Evolutionary conservation across 2,888 invertebrate species (phyloP), one percentile per base, ranked within the genome.

Genomic region (Pseudococcus jackbeardsleyi): DNA sequence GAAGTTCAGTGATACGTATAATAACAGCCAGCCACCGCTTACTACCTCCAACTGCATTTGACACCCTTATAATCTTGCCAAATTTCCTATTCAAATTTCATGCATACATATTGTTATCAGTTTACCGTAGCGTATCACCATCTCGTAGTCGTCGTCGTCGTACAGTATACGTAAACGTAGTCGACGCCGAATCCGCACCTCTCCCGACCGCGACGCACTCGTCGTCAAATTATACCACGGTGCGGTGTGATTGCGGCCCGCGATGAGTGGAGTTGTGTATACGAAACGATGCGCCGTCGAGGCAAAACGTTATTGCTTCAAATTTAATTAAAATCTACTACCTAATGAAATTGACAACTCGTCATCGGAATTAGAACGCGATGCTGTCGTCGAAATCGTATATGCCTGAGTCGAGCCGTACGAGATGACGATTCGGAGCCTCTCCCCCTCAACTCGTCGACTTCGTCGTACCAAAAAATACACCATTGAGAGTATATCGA

Each of bases 41-140:
- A 86, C 68, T 68, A 86, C 86, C 86, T 68, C 85, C 48, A 50
- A 82, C 88, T 88, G 88, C 88, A 88, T 88, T 88, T 88, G 88
- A 88, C 88, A 88, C 88, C 88, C 82, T 82, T 82, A 79, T 79
- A 87, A 79, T 79, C 77, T 86, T 82, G 42, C 82, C 85, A 85
- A 88, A 88, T 88, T 88, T 88, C 85, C 85, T 88, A 88, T 88
- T 88, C 88, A 88, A 88, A 88, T 88, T 88, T 88, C 85, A 88
- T 85, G 88, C 88, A 85, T 85, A 85, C 77, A 85, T 88, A 85
- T 88, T 88, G 88, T 88, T 88, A 88, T 88, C 85, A 85, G 85
- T 85, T 77, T 48, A 77, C 48, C 68, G 85, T 85, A 85, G 85
- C 88, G 88, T 88, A 68, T 72, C 79, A 22, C 15, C 22, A 64